Percentiles rank a stretch among this genome's conserved stretches.
Conservation (phyloP, 2,888 invertebrate genomes). For the Plebejus argus region DNA sequence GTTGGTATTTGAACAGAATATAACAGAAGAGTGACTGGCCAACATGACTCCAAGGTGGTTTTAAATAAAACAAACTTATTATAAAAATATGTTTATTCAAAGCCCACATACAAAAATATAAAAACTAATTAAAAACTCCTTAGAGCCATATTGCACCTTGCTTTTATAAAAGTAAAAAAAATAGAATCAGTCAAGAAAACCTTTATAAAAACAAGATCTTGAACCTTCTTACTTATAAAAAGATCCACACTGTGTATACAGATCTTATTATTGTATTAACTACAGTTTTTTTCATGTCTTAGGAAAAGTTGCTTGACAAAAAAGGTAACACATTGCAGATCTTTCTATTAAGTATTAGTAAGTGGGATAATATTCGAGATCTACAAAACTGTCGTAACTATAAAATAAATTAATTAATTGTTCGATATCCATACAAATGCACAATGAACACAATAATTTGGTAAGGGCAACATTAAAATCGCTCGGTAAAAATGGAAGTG, state of each 20-base stretch:
- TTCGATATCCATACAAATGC: background rate
- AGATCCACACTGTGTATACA: background rate
- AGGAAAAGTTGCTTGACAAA: too few relatives aligned
- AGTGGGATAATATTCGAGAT: background rate
- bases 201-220: background rate
- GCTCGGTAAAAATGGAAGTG: too few relatives aligned
- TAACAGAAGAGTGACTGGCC: background rate
- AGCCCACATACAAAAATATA: conserved; percentile 19
- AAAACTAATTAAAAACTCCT: conserved; percentile 20
- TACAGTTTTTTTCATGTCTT: too few relatives aligned
- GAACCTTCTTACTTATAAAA: background rate
- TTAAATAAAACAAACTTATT: conserved; percentile 25
- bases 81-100: conserved; percentile 18
- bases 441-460: background rate
- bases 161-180: background rate
- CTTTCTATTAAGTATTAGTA: background rate
- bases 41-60: conserved; percentile 29
- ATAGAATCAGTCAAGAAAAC: background rate
- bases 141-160: conserved; percentile 16
- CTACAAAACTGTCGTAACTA: background rate
- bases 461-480: background rate
- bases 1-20: background rate
- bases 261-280: too few relatives aligned
- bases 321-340: background rate
- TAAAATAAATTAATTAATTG: background rate